These are phyloP conservation scores for Paedocypris sp. DNA, from an alignment of 2,113 vertebrate species.

Conservation along the genomic window DNA sequence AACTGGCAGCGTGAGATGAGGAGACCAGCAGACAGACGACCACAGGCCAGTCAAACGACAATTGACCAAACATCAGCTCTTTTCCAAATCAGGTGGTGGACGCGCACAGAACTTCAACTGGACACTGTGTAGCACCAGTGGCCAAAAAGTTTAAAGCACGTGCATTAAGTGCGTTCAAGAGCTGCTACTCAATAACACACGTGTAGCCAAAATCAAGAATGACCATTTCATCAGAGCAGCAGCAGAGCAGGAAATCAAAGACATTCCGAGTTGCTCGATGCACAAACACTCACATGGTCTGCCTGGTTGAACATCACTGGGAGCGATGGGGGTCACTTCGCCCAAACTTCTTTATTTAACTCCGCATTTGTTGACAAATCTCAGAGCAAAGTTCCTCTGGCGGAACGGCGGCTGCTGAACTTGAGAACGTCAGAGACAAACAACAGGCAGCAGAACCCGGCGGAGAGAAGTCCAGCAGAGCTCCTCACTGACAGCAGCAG, in stretches of 20 bases:
- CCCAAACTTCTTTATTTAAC: slow-evolving; percentile 5
- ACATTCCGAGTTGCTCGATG: background rate
- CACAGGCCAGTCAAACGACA: too few relatives aligned
- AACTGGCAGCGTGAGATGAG: slow-evolving; percentile 11
- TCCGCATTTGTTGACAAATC: slow-evolving; percentile 20
- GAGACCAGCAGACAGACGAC: slow-evolving; percentile 12
- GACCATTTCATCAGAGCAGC: too few relatives aligned
- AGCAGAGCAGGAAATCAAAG: too few relatives aligned
- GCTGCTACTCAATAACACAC: too few relatives aligned
- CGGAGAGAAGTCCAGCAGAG: background rate
- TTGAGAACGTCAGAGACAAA: slow-evolving; percentile 11
- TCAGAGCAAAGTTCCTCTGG: slow-evolving; percentile 32
- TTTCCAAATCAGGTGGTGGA: too few relatives aligned
- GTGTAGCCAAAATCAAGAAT: too few relatives aligned
- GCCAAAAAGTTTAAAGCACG: too few relatives aligned
- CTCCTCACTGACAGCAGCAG: slow-evolving; percentile 17
- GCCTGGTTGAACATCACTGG: background rate
- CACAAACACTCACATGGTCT: background rate
- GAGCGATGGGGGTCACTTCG: background rate
- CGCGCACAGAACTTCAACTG: too few relatives aligned
- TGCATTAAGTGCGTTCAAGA: too few relatives aligned
- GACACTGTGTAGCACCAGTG: too few relatives aligned
- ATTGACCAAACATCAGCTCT: too few relatives aligned
- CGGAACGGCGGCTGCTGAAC: slow-evolving; percentile 17
- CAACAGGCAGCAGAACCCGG: background rate